phyloP scores from a whole-genome alignment of 2,797 vertebrate species.

The Cuculus canorus region DNA sequence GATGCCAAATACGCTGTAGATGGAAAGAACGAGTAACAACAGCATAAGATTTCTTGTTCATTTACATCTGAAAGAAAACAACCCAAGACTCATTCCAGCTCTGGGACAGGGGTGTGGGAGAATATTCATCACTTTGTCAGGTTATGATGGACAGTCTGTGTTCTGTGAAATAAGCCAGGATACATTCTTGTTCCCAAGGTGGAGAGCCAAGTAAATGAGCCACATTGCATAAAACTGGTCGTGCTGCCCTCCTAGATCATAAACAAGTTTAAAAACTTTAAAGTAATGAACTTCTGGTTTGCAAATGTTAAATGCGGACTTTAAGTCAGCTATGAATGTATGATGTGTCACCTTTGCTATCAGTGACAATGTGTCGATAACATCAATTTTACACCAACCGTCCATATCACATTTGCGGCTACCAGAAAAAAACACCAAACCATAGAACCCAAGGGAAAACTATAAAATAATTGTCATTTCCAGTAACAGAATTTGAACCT shows the following conservation, averaged over 20 bases:
- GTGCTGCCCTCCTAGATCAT: neutral
- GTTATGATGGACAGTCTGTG: neutral
- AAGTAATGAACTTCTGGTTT: neutral
- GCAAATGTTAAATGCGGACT: neutral
- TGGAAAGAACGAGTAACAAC: neutral
- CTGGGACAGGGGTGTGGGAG: neutral
- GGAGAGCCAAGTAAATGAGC: neutral
- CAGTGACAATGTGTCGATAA: neutral
- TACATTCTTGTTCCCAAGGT: neutral
- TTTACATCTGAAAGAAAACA: neutral
- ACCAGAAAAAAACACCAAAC: neutral
- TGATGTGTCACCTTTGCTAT: neutral
- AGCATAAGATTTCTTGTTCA: neutral
- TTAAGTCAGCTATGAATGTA: neutral
- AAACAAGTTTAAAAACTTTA: slow-evolving; percentile 32
- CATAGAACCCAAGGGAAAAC: neutral
- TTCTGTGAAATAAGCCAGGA: slow-evolving; percentile 12
- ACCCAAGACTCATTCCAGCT: neutral
- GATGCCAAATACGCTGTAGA: neutral
- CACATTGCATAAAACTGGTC: neutral
- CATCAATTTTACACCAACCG: neutral
- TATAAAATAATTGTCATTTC: neutral
- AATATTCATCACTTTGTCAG: slow-evolving; percentile 22
- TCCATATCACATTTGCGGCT: neutral
- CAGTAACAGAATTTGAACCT: neutral